Evolutionary conservation across 2,888 invertebrate genomes (phyloP), one percentile per base, ranked within the genome.

Genomic region (Antheraea assamensis): DNA sequence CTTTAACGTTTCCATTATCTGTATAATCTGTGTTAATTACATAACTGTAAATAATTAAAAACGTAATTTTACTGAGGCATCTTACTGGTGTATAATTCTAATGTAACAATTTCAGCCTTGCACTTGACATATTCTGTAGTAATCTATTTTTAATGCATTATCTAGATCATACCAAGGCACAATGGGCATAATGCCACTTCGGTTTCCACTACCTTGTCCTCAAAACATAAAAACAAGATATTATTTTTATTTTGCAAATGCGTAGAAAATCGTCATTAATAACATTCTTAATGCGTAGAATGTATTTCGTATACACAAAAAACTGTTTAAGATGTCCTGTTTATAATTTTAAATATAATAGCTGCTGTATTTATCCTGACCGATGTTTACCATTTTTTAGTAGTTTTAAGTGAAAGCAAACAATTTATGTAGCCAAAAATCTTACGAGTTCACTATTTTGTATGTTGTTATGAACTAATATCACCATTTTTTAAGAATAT

Each of bases 141-240:
- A 19, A 35, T 35, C 35, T 68, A 68, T 35, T 68, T 66, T 35
- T 68, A 35, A 64, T 30, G 17, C 30, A 15, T 64, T 64, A 68
- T 68, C 68, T 35, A 68, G 68, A 68, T 68, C 68, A 68, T 8
- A 35, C 35, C 35, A 35, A 68, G 68, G 24, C n/a, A 68, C 35
- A 35, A 35, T 68, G 68, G 68, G 68, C 68, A 68, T 68, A n/a
- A 68, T 68, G 68, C 68, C 68, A 68, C 35, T 35, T 19, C 68
- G 68, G 35, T n/a, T 19, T 68, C 35, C 35, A 68, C 35, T 35
- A n/a, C 68, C 68, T 68, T 68, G 68, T 68, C 35, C 68, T 68
- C 68, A 68, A 68, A 35, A 68, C 68, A 64, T 30, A 30, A 64
- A 68, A 68, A 68, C 35, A 21, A 68, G 35, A 68, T 68, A 13